phyloP scores from a whole-genome alignment of 2,888 invertebrate genomes.

The Drosophila sordidula region DNA sequence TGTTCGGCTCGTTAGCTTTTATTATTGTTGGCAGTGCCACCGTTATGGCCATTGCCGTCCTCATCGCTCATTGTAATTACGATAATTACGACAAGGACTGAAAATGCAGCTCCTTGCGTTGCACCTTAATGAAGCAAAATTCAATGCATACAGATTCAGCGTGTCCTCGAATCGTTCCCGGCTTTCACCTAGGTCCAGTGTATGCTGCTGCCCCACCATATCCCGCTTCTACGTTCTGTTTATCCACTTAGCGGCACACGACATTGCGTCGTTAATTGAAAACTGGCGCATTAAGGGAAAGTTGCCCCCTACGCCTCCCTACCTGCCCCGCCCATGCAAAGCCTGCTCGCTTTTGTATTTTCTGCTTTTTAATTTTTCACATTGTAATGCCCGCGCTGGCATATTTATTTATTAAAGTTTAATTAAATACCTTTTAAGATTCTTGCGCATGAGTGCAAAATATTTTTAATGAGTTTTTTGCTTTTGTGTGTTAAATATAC shows the following conservation, averaged over 20 bases:
- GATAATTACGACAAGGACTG: conserved; percentile 71
- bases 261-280: conserved; percentile 71
- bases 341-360: conserved; percentile 38
- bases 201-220: background rate
- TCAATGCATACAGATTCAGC: conserved; percentile 52
- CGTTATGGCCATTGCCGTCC: conserved; percentile 49
- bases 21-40: conserved; percentile 59
- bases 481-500: conserved; percentile 57
- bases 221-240: conserved; percentile 32
- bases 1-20: conserved; percentile 68
- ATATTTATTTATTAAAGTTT: conserved; percentile 74
- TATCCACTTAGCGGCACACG: conserved; percentile 70
- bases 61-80: conserved; percentile 75
- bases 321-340: conserved; percentile 1
- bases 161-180: conserved; percentile 1
- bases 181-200: conserved; percentile 14
- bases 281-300: conserved; percentile 72
- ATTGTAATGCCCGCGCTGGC: conserved; percentile 43
- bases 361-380: conserved; percentile 55
- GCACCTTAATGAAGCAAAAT: conserved; percentile 73
- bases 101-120: conserved; percentile 50
- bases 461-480: conserved; percentile 77
- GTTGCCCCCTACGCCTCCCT: conserved; percentile 19
- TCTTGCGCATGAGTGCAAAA: conserved; percentile 68
- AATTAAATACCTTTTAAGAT: conserved; percentile 77